A percentile compares a stretch with the other conserved stretches of the same genome.
phyloP scores from a whole-genome alignment of 2,797 vertebrate genomes.

The Oreortyx pictus region DNA sequence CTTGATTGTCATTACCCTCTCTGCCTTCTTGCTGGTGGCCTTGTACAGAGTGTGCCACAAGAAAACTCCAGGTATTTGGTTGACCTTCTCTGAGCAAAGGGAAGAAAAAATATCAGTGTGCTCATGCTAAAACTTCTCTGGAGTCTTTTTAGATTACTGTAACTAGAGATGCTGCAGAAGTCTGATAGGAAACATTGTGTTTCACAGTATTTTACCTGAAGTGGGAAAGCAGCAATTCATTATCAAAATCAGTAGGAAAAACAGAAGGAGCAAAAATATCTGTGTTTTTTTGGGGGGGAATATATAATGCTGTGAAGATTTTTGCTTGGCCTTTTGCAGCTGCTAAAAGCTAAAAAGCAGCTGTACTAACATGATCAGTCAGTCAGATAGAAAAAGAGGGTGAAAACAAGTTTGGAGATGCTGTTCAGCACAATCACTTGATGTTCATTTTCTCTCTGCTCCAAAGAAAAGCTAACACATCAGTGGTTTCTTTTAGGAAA shows the following conservation, averaged over 20 bases:
- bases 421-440: neutral
- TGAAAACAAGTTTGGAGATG: neutral
- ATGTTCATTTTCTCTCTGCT: neutral
- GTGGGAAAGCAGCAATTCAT: conserved; percentile 7
- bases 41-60: conserved; percentile 82
- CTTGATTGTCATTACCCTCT: conserved; percentile 78
- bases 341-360: neutral
- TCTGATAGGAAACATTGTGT: neutral
- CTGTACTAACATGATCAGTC: neutral
- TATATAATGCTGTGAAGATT: neutral
- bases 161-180: neutral
- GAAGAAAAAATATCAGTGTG: neutral
- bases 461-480: conserved; percentile 19
- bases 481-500: neutral
- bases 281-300: conserved; percentile 10
- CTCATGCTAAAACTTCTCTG: neutral
- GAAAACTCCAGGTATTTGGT: conserved; percentile 78
- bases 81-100: neutral
- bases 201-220: conserved; percentile 20
- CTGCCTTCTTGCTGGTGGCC: conserved; percentile 77
- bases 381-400: neutral
- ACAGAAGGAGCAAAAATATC: conserved; percentile 13
- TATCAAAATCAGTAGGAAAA: conserved; percentile 40
- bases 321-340: neutral
- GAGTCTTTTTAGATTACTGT: neutral